Evolutionary conservation across 2,797 vertebrate genomes (phyloP).

Genomic region (Manis pentadactyla): DNA sequence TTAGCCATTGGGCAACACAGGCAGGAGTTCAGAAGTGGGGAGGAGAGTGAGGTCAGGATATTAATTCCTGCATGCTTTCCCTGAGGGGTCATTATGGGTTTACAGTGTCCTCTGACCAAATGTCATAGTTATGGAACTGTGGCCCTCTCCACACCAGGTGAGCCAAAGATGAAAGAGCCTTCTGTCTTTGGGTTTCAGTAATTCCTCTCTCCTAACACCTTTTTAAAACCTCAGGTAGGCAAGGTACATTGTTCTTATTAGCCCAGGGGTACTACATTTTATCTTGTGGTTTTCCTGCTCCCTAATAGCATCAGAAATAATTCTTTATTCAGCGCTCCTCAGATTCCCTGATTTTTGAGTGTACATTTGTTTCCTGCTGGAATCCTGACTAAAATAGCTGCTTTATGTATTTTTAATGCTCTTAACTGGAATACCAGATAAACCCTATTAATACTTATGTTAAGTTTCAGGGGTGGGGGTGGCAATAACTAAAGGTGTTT

Average conservation of each 20-base stretch:
- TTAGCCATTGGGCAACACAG: background rate
- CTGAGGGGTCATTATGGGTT: background rate
- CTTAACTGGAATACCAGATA: conserved; percentile 20
- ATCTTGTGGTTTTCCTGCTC: background rate
- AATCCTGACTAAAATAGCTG: conserved; percentile 16
- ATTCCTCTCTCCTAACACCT: background rate
- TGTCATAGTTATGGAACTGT: background rate
- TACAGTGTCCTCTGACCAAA: conserved; percentile 2
- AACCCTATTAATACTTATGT: background rate
- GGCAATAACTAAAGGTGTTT: background rate
- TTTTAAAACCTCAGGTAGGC: background rate
- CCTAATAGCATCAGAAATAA: background rate
- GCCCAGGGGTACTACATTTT: background rate
- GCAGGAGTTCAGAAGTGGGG: background rate
- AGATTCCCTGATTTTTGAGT: background rate
- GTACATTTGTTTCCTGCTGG: conserved; percentile 7
- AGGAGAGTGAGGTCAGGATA: background rate
- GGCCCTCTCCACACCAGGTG: background rate
- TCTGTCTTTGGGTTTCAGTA: background rate
- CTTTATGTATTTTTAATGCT: conserved; percentile 44
- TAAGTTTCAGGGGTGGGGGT: background rate
- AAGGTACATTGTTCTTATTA: background rate
- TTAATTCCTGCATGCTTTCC: background rate
- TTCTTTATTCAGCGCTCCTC: background rate
- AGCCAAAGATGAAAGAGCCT: conserved; percentile 35